A percentile compares a stretch with the other conserved stretches of the same genome.
phyloP scores from a whole-genome alignment of 30 jellyfish, hydroid and myxozoan genomes.

The Pseudorhiza aurosa region DNA sequence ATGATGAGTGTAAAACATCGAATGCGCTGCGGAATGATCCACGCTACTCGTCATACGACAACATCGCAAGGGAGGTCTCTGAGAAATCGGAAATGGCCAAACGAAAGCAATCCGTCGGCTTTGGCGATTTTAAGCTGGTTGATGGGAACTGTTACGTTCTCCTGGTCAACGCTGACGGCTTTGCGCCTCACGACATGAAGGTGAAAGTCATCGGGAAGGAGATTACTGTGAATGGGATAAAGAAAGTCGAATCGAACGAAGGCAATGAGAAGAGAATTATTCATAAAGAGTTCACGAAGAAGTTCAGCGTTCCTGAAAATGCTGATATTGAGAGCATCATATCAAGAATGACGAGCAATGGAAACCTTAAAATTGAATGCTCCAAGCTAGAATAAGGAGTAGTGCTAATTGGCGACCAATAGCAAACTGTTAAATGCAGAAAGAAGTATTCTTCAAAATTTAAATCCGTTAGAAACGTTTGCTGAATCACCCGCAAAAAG shows the following conservation, averaged over 20 bases:
- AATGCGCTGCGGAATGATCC: conserved; percentile 12
- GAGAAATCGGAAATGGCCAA: neutral
- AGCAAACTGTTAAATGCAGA: no score
- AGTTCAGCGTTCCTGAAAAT: conserved; percentile 52
- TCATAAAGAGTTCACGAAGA: conserved; percentile 64
- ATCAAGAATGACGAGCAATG: conserved; percentile 72
- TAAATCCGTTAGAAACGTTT: no score
- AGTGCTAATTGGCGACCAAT: no score
- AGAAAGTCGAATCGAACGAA: conserved; percentile 46
- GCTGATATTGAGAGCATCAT: conserved; percentile 66
- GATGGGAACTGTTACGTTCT: conserved; percentile 59
- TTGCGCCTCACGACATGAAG: conserved; percentile 73
- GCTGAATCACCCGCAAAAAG: no score
- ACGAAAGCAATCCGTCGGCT: conserved; percentile 19
- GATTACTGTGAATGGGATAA: conserved; percentile 55
- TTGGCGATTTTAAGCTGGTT: conserved; percentile 56
- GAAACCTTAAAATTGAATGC: conserved; percentile 55
- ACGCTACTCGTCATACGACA: conserved; percentile 52
- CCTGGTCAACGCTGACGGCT: conserved; percentile 56
- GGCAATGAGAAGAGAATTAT: conserved; percentile 67
- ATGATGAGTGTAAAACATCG: conserved; percentile 17
- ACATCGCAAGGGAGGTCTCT: conserved; percentile 14
- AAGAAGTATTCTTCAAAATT: no score
- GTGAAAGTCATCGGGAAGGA: conserved; percentile 78
- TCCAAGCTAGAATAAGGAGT: conserved; percentile 8